Evolutionary conservation across 64 coral and sea anemone species (phyloP).

Genomic region (Actinia tenebrosa): DNA sequence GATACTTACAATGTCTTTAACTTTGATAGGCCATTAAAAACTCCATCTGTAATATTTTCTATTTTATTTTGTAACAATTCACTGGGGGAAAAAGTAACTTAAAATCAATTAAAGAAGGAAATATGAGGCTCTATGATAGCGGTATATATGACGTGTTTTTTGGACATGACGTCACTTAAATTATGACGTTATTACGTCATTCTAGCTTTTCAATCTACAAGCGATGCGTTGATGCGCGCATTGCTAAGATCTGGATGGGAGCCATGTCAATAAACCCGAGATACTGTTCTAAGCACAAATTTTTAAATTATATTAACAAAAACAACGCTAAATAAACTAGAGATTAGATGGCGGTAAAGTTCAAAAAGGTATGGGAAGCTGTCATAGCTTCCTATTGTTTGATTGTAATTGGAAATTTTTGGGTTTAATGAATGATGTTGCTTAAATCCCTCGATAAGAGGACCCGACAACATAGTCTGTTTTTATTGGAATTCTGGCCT

Average conservation of each 20-base stretch:
- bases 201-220: no score
- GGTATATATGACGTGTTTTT: neutral
- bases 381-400: neutral
- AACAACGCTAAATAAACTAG: conserved; percentile 2
- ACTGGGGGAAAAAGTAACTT: neutral
- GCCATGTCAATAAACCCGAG: no score
- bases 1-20: conserved; percentile 13
- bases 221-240: no score
- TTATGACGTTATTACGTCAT: neutral
- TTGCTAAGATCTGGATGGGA: no score
- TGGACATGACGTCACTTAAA: neutral
- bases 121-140: neutral
- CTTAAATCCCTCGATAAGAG: neutral
- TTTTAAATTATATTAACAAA: neutral
- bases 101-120: neutral
- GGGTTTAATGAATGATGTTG: neutral
- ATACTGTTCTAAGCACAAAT: neutral
- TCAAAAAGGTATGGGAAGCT: conserved; percentile 2
- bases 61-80: conserved; percentile 20
- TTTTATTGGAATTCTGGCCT: no score
- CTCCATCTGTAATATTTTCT: conserved; percentile 34
- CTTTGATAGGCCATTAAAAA: conserved; percentile 23
- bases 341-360: neutral
- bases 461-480: neutral
- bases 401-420: neutral